Evolutionary conservation across 2,888 invertebrate species (phyloP).

Genomic region (Sicus ferrugineus): DNA sequence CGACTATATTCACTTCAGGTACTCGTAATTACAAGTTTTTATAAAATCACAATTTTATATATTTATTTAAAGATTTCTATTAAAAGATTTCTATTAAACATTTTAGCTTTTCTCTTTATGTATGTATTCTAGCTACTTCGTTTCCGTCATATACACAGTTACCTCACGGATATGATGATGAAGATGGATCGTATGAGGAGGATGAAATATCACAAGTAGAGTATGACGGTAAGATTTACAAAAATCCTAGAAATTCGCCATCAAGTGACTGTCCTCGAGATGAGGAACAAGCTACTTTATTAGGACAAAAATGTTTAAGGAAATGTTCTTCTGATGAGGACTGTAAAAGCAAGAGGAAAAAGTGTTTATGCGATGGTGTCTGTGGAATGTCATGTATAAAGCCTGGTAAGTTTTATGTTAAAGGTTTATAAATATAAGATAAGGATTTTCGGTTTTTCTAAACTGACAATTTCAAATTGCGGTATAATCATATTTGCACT

Average conservation of each 20-base stretch:
- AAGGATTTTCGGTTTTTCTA: background rate
- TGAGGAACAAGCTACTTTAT: constrained; percentile 82
- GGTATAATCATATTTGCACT: no score
- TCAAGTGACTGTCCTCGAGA: constrained; percentile 86
- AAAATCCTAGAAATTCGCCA: constrained; percentile 88
- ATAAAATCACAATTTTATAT: background rate
- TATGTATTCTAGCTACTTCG: constrained; percentile 46
- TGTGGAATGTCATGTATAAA: constrained; percentile 99
- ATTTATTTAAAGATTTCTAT: background rate
- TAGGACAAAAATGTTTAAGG: constrained; percentile 87
- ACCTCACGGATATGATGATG: constrained; percentile 58
- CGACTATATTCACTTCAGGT: background rate
- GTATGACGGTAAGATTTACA: constrained; percentile 83
- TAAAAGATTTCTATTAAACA: background rate
- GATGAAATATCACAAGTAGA: constrained; percentile 71
- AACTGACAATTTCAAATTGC: no score
- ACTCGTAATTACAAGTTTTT: background rate
- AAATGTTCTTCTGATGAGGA: constrained; percentile 94
- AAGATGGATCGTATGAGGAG: constrained; percentile 60
- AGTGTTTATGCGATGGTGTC: constrained; percentile 95
- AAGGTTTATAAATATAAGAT: background rate
- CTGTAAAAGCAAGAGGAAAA: constrained; percentile 95
- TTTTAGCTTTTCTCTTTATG: background rate
- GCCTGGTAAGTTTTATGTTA: constrained; percentile 76
- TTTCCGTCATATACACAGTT: constrained; percentile 55